Base-by-base conservation (phyloP, 2,113 vertebrate species). In the Pollachius pollachius region DNA sequence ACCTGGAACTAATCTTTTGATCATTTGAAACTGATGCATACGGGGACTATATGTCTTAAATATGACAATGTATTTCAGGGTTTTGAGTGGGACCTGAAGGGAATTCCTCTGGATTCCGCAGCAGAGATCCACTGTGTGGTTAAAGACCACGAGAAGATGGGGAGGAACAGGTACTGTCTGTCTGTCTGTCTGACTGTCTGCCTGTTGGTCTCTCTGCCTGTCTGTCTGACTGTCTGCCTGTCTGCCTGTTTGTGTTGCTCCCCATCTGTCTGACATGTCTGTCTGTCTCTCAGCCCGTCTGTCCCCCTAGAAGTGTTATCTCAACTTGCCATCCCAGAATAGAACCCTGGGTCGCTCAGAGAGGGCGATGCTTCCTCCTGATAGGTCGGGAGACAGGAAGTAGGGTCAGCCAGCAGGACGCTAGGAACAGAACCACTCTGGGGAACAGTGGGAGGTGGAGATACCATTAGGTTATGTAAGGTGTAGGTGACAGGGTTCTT, bases 51-150 rank as follows among this genome's bases (percentile, higher is more conserved):
- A 3, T 4, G 6, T 34, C 7, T 21, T 19, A 65, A 4, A 18
- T 48, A 23, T 9, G 8, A 12, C 54, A 3, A 15, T 54, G 15
- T 52, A 17, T 18, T 0, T 37, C 77, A 98, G 96, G 97, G 96
- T 0, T 98, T 99, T 0, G 97, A 99, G 68, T 99, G 96, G 96
- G 97, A 99, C 41, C 90, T 99, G 70, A 98, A 99, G 85, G 97
- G 97, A 56, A 21, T 93, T 11, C 95, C 96, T 2, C 78, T 98
- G 89, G 96, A 98, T 71, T 88, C 92, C 0, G 80, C 81, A 0
- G 91, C 95, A 0, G 96, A 98, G 80, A 92, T 99, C 58, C 94
- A 92, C 0, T 93, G 97, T 9, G 96, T 98, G 0, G 94, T 99
- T 61, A 99, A 98, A 73, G 97, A 99, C 86, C 97, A 98, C 80